These are phyloP conservation scores for Psephotus haematonotus DNA, from an alignment of 2,113 vertebrate genomes.

Conservation along the genomic window DNA sequence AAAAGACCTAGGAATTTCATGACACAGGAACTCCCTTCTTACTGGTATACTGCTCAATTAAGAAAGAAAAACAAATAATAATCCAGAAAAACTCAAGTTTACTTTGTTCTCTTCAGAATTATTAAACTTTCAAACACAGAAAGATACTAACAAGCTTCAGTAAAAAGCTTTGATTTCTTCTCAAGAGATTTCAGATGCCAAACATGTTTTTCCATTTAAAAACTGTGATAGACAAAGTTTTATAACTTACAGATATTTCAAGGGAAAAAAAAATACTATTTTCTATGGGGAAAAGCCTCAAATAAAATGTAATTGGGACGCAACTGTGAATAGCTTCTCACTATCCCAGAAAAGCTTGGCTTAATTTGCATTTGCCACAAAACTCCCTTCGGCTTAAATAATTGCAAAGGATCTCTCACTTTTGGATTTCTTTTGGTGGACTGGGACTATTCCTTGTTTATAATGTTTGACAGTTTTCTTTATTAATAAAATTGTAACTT, in stretches of 20 bases:
- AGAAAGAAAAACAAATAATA: neutral
- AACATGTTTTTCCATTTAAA: constrained; percentile 33
- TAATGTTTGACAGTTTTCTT: constrained; percentile 23
- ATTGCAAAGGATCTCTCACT: constrained; percentile 31
- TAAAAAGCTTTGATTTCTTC: constrained; percentile 9
- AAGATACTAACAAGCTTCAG: neutral
- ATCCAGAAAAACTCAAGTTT: neutral
- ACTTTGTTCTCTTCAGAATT: neutral
- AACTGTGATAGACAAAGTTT: constrained; percentile 9
- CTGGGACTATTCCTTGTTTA: constrained; percentile 30
- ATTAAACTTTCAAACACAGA: neutral
- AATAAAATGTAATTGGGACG: constrained; percentile 36
- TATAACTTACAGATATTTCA: constrained; percentile 31
- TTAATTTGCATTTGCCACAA: constrained; percentile 62
- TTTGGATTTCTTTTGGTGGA: constrained; percentile 33
- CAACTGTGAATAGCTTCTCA: constrained; percentile 35
- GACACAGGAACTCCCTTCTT: neutral
- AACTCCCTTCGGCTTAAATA: constrained; percentile 26
- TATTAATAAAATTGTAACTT: constrained; percentile 28
- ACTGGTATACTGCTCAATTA: neutral
- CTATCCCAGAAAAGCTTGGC: constrained; percentile 25
- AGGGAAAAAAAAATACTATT: constrained; percentile 6
- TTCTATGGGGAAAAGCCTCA: constrained; percentile 38
- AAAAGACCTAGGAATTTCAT: constrained; percentile 12
- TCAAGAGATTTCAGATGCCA: constrained; percentile 27